phyloP scores from a whole-genome alignment of 2,113 vertebrate genomes.

The Potamarius usumacintae region DNA sequence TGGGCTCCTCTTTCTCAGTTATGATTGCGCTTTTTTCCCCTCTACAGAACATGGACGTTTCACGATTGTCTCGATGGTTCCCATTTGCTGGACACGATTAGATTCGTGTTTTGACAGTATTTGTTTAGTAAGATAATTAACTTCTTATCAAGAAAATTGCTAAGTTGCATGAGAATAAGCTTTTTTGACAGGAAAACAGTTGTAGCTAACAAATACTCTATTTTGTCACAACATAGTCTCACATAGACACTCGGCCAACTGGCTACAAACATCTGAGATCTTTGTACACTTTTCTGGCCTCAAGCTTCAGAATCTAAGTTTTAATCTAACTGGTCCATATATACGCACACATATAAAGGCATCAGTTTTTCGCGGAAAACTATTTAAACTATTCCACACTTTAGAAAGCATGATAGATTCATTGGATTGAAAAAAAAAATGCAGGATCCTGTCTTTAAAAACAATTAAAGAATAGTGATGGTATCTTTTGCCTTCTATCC shows the following conservation, averaged over 20 bases:
- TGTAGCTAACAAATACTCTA: neutral
- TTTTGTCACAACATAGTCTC: no score
- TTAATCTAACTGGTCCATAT: neutral
- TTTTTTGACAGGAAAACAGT: neutral
- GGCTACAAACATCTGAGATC: neutral
- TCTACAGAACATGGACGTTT: neutral
- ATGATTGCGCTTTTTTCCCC: slow-evolving; percentile 22
- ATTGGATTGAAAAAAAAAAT: neutral
- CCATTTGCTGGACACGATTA: neutral
- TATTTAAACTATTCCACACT: no score
- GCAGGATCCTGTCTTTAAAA: no score
- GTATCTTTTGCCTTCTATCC: neutral
- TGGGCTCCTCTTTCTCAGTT: slow-evolving; percentile 56
- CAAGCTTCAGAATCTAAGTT: no score
- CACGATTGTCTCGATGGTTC: neutral
- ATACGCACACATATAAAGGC: neutral
- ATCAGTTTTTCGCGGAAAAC: neutral
- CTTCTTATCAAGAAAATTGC: neutral
- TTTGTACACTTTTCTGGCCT: neutral
- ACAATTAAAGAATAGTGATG: no score
- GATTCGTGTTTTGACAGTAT: neutral
- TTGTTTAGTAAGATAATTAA: neutral
- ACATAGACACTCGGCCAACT: no score
- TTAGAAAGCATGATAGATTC: neutral
- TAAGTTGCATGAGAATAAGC: neutral